A percentile compares a stretch with the other conserved stretches of the same genome.
phyloP scores from a whole-genome alignment of 2,888 invertebrate species.

The Dysmachus trigonus region DNA sequence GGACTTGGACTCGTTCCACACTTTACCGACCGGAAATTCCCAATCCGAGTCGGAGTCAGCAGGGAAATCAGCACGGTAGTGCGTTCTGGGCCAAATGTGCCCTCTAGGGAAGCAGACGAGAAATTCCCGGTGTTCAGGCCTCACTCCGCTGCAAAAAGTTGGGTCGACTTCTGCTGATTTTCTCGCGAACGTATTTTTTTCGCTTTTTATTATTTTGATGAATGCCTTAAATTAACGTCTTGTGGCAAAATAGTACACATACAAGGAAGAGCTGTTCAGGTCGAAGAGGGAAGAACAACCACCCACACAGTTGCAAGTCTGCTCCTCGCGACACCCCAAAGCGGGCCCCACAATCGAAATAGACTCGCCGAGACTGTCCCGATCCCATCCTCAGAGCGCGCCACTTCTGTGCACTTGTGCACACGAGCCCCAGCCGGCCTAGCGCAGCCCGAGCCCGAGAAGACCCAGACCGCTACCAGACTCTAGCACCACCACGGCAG shows the following conservation, averaged over 20 bases:
- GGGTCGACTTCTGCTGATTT: not conserved
- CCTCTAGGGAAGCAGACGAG: not conserved
- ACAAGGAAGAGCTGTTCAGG: not conserved
- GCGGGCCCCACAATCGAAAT: constrained; percentile 5
- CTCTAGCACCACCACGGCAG: not conserved
- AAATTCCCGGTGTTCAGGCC: not conserved
- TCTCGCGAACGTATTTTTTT: not conserved
- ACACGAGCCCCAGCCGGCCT: not conserved
- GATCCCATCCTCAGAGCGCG: not conserved
- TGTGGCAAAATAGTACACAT: not conserved
- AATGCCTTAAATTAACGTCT: constrained; percentile 20
- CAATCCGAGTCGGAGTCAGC: not conserved
- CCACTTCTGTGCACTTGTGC: not conserved
- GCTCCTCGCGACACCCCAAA: constrained; percentile 9
- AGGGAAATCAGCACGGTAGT: constrained; percentile 11
- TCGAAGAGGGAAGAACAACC: not conserved
- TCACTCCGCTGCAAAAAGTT: not conserved
- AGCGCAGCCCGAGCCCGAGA: not conserved
- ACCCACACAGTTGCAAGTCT: not conserved
- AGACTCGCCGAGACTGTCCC: not conserved
- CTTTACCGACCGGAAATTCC: constrained; percentile 10
- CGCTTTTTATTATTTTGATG: not conserved
- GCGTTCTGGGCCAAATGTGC: not conserved
- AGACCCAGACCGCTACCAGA: constrained; percentile 24
- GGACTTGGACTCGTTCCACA: constrained; percentile 18